These are phyloP conservation scores for Xiphophorus hellerii DNA, from an alignment of 2,113 vertebrate genomes.

Conservation along the genomic window DNA sequence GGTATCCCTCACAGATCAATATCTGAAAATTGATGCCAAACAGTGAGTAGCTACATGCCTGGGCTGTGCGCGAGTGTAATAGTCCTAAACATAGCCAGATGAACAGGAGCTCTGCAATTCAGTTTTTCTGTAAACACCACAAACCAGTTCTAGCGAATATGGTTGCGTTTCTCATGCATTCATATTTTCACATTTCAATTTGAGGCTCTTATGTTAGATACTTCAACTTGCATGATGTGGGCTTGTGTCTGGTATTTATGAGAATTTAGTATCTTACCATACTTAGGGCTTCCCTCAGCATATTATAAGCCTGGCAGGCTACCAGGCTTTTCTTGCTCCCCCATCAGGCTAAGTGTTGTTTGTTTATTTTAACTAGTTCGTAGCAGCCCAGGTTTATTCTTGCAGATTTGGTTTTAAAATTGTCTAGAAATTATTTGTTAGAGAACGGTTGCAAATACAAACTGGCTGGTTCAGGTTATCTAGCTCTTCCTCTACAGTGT, in stretches of 20 bases:
- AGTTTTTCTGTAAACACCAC: not conserved
- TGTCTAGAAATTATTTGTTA: no score
- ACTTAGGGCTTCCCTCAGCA: no score
- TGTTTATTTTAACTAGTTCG: no score
- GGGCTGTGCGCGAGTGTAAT: not conserved
- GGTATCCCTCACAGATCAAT: slow-evolving; percentile 73
- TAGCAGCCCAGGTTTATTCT: no score
- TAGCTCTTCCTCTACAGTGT: no score
- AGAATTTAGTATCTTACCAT: not conserved
- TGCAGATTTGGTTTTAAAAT: no score
- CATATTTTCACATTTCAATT: not conserved
- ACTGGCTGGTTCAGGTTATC: no score
- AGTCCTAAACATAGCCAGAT: slow-evolving; percentile 11
- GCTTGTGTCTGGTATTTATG: not conserved
- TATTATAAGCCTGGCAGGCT: no score
- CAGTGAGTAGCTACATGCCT: slow-evolving; percentile 31
- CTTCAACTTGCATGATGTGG: not conserved
- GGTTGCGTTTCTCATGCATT: not conserved
- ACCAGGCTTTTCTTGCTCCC: no score
- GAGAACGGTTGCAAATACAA: no score
- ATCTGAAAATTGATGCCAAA: slow-evolving; percentile 70
- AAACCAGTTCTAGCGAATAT: not conserved
- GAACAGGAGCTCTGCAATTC: slow-evolving; percentile 51
- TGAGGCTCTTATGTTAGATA: not conserved
- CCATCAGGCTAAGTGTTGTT: no score